Conservation (phyloP, 1,140 invertebrate species). For the Drosophila nikananu region DNA sequence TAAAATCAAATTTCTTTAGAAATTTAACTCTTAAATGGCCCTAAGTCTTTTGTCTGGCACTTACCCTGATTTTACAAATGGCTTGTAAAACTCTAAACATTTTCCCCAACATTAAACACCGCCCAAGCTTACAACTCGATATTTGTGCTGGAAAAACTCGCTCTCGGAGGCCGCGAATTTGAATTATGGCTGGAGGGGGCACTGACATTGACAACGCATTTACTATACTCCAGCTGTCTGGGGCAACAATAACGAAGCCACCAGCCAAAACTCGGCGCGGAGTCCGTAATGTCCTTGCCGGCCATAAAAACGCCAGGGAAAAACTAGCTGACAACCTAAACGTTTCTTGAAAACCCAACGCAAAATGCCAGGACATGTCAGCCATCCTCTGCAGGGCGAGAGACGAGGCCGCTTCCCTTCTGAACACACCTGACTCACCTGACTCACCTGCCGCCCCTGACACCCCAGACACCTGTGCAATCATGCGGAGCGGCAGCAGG, state of each 20-base stretch:
- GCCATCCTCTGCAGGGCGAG: neutral
- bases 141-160: slow-evolving; percentile 5
- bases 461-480: slow-evolving; percentile 65
- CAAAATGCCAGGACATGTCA: slow-evolving; percentile 74
- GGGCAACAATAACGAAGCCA: slow-evolving; percentile 57
- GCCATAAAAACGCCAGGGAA: slow-evolving; percentile 52
- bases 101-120: slow-evolving; percentile 11
- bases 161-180: slow-evolving; percentile 37
- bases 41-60: neutral
- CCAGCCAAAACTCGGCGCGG: slow-evolving; percentile 43
- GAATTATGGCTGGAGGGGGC: slow-evolving; percentile 62
- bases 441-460: neutral
- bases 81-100: neutral
- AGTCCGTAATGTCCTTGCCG: slow-evolving; percentile 42
- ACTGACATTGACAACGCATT: slow-evolving; percentile 61
- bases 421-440: neutral
- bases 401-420: neutral
- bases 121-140: slow-evolving; percentile 25
- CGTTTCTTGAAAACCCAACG: slow-evolving; percentile 79
- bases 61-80: neutral
- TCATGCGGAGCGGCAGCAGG: slow-evolving; percentile 68
- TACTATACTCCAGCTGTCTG: slow-evolving; percentile 47
- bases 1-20: neutral
- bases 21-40: neutral
- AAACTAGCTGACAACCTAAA: slow-evolving; percentile 80